Percentiles rank a stretch among this genome's conserved stretches.
phyloP scores from a whole-genome alignment of 2,113 vertebrate genomes.

The Tragelaphus scriptus region DNA sequence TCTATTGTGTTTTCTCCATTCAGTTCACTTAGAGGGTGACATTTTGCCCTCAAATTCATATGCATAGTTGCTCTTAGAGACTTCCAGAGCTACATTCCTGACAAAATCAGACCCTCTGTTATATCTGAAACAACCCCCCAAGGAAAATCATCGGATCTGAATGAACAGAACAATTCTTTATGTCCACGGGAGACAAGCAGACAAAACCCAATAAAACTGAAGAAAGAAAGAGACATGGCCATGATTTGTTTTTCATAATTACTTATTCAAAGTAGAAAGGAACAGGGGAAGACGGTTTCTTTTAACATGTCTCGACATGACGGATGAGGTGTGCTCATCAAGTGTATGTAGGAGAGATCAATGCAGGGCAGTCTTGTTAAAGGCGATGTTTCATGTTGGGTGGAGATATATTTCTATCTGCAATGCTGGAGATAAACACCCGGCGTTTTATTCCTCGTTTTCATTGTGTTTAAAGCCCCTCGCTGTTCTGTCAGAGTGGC shows the following conservation, averaged over 20 bases:
- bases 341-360: background rate
- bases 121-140: slow-evolving; percentile 50
- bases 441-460: background rate
- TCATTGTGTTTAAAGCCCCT: background rate
- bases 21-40: slow-evolving; percentile 46
- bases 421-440: slow-evolving; percentile 33
- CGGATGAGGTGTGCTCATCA: slow-evolving; percentile 37
- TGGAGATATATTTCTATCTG: slow-evolving; percentile 36
- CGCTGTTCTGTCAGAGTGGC: background rate
- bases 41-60: slow-evolving; percentile 57
- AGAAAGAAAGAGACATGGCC: slow-evolving; percentile 53
- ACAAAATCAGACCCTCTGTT: slow-evolving; percentile 51
- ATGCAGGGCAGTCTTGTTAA: background rate
- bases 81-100: slow-evolving; percentile 37
- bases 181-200: slow-evolving; percentile 43
- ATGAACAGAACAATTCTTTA: slow-evolving; percentile 64
- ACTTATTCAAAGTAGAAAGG: slow-evolving; percentile 62
- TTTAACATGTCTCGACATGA: slow-evolving; percentile 59
- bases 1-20: slow-evolving; percentile 44
- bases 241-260: slow-evolving; percentile 67
- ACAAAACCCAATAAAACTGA: slow-evolving; percentile 57
- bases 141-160: slow-evolving; percentile 58
- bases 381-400: background rate
- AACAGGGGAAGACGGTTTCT: slow-evolving; percentile 45
- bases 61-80: slow-evolving; percentile 56